These are phyloP conservation scores for Dinomys branickii DNA, from an alignment of 2,113 vertebrate genomes.

Conservation along the genomic window DNA sequence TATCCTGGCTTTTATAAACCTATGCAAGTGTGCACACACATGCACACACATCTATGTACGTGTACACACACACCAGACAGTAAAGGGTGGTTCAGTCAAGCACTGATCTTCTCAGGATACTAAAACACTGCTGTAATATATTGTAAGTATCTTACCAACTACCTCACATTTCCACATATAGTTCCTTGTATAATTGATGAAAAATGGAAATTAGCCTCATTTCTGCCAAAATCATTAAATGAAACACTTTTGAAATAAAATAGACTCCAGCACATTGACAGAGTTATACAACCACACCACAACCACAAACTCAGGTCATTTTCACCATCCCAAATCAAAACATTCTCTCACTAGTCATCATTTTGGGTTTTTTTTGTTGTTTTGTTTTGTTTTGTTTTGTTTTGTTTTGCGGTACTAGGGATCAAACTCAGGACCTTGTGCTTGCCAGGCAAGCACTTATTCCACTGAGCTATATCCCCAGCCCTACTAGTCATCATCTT, in stretches of 20 bases:
- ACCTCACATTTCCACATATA: neutral
- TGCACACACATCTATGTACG: too few species aligned
- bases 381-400: too few species aligned
- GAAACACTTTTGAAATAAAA: constrained; percentile 10
- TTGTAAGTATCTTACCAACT: neutral
- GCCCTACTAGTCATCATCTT: neutral
- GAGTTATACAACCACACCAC: neutral
- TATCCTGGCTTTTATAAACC: neutral
- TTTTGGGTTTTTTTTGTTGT: too few species aligned
- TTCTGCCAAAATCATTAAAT: neutral
- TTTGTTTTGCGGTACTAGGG: too few species aligned
- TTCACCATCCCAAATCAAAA: neutral
- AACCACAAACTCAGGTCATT: neutral
- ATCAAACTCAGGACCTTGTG: too few species aligned
- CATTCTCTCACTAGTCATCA: neutral
- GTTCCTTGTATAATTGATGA: neutral
- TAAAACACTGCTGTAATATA: neutral
- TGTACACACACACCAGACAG: neutral
- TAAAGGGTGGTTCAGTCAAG: neutral
- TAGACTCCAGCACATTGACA: neutral
- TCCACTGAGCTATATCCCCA: too few species aligned
- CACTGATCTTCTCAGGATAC: neutral
- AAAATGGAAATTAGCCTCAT: constrained; percentile 10
- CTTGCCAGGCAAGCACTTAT: too few species aligned
- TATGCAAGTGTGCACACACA: neutral